phyloP scores from a whole-genome alignment of 2,113 vertebrate species.

The Okapia johnstoni region DNA sequence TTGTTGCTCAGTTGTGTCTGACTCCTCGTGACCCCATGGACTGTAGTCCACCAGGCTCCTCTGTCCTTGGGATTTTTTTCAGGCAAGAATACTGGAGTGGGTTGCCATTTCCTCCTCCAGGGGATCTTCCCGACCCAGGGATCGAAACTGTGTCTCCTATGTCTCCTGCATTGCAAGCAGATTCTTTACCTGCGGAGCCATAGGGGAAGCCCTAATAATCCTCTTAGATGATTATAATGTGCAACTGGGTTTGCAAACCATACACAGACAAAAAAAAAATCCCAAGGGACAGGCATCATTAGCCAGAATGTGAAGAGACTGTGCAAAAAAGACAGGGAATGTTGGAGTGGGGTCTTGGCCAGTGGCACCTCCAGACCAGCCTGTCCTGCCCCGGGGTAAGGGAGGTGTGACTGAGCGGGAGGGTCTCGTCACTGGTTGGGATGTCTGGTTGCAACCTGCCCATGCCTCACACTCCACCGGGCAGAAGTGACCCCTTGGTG shows the following conservation, averaged over 20 bases:
- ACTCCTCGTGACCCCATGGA: neutral
- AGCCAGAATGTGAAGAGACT: neutral
- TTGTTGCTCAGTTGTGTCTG: neutral
- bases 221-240: neutral
- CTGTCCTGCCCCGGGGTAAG: neutral
- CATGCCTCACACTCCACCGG: neutral
- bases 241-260: neutral
- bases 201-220: neutral
- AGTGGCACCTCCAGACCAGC: neutral
- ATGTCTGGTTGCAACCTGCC: neutral
- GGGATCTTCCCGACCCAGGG: neutral
- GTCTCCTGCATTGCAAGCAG: neutral
- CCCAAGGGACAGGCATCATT: neutral
- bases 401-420: neutral
- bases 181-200: neutral
- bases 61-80: neutral
- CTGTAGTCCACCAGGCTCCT: neutral
- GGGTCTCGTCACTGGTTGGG: neutral
- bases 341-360: neutral
- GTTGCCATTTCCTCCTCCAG: neutral
- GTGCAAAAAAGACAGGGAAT: neutral
- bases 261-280: neutral
- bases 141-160: neutral
- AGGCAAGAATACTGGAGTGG: neutral
- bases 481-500: neutral